Conservation (phyloP, 2,888 invertebrate species). For the Augiades crinisus region DNA sequence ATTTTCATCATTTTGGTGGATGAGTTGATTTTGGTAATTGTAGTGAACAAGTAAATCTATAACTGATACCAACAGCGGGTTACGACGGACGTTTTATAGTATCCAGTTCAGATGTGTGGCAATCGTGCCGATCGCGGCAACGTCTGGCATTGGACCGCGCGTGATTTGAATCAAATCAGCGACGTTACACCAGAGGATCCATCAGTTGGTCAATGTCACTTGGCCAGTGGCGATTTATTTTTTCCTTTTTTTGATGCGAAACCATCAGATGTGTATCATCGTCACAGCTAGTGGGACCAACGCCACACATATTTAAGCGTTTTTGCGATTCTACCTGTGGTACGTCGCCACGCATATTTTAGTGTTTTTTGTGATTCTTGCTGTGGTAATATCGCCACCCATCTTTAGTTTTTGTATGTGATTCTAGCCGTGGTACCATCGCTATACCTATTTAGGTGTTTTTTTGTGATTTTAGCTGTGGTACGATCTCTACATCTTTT, state of each 20-base stretch:
- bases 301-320: too few species aligned
- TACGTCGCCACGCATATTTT: too few species aligned
- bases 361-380: too few species aligned
- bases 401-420: too few species aligned
- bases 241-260: neutral
- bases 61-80: slow-evolving; percentile 48
- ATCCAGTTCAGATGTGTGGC: slow-evolving; percentile 43
- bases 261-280: too few species aligned
- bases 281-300: too few species aligned
- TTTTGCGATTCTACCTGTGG: too few species aligned
- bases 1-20: slow-evolving; percentile 67
- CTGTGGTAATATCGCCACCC: too few species aligned
- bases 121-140: slow-evolving; percentile 47
- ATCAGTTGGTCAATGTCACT: slow-evolving; percentile 32
- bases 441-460: too few species aligned
- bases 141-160: slow-evolving; percentile 67
- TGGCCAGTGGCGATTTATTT: neutral
- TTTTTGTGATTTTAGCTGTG: too few species aligned
- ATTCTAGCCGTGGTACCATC: too few species aligned
- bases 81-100: slow-evolving; percentile 58
- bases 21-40: slow-evolving; percentile 37
- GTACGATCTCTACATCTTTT: too few species aligned
- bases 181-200: slow-evolving; percentile 40
- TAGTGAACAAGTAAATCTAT: slow-evolving; percentile 39
- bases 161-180: slow-evolving; percentile 58